Evolutionary conservation across 2,888 invertebrate species (phyloP).

Genomic region (Chesias legatella): DNA sequence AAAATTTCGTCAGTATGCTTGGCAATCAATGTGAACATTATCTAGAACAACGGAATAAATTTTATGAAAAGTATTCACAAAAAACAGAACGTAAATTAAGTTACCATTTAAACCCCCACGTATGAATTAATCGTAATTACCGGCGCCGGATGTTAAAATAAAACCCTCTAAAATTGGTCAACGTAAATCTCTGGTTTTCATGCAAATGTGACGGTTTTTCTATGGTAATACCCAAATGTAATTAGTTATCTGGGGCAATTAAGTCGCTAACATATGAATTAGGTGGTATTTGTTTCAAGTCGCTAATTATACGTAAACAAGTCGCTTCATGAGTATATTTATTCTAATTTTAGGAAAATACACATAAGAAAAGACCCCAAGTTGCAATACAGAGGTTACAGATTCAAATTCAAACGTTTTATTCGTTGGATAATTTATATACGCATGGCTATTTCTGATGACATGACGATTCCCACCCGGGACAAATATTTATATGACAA

Average conservation of each 20-base stretch:
- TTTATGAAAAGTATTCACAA: no score
- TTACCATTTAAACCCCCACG: slow-evolving; percentile 9
- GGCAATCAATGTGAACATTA: no score
- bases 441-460: no score
- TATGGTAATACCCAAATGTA: slow-evolving; percentile 34
- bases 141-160: slow-evolving; percentile 17
- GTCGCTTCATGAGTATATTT: slow-evolving; percentile 11
- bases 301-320: slow-evolving; percentile 11
- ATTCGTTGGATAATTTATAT: no score
- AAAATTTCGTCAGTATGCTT: no score
- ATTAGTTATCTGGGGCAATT: slow-evolving; percentile 31
- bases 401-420: no score
- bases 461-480: no score
- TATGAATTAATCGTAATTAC: slow-evolving; percentile 32
- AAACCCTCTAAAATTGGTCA: slow-evolving; percentile 22
- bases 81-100: not conserved
- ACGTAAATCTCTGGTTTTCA: slow-evolving; percentile 34
- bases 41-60: no score
- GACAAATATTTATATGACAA: no score
- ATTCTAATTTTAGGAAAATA: not conserved
- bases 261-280: slow-evolving; percentile 6
- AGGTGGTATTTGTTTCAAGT: slow-evolving; percentile 13
- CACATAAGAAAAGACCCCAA: no score
- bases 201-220: slow-evolving; percentile 33
- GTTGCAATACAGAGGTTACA: no score